These are phyloP conservation scores for Alectoris magna DNA, from an alignment of 2,797 vertebrate species.

Conservation along the genomic window DNA sequence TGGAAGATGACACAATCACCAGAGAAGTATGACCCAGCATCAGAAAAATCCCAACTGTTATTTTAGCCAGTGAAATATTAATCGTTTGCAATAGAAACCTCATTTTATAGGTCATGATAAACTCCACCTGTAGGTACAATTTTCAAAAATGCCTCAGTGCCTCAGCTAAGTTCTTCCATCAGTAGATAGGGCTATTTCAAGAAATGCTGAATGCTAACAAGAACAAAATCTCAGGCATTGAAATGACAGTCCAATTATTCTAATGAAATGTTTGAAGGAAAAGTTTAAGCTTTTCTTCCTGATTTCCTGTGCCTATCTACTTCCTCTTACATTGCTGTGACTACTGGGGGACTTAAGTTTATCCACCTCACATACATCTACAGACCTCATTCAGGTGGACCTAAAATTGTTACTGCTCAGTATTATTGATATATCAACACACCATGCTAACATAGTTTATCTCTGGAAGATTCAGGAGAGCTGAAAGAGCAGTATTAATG, in stretches of 20 bases:
- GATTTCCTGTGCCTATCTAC: not conserved
- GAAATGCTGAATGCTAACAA: not conserved
- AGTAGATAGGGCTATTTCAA: not conserved
- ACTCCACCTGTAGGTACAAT: not conserved
- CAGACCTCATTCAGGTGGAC: not conserved
- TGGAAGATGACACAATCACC: not conserved
- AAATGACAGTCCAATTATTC: not conserved
- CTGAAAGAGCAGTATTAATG: not conserved
- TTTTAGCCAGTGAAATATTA: not conserved
- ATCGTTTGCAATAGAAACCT: not conserved
- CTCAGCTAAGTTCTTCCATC: not conserved
- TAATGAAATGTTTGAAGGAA: not conserved
- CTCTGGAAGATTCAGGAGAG: not conserved
- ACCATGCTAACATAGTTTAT: not conserved
- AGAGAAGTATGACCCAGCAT: not conserved
- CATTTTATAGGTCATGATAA: not conserved
- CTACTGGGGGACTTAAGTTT: not conserved
- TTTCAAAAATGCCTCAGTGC: not conserved
- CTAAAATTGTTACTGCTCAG: not conserved
- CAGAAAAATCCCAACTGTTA: not conserved
- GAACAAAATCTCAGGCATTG: not conserved
- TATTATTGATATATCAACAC: not conserved
- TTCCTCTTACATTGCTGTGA: not conserved
- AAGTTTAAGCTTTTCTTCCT: not conserved
- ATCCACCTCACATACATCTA: not conserved